A percentile compares a stretch with the other conserved stretches of the same genome.
These are phyloP conservation scores for Pampusana beccarii DNA, from an alignment of 2,113 vertebrate genomes.

Conservation along the genomic window DNA sequence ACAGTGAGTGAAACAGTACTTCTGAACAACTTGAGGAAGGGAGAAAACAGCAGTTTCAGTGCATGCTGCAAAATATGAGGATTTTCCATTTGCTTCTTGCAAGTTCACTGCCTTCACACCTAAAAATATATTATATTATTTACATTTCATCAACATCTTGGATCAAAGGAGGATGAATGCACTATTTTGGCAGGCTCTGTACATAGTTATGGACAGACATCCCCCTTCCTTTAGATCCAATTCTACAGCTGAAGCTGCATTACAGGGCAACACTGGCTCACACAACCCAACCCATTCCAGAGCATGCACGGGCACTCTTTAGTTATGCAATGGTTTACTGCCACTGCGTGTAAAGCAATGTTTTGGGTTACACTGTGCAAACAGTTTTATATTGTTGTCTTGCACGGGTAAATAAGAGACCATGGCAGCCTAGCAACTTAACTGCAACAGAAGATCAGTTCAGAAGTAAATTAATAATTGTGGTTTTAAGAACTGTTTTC, in stretches of 20 bases:
- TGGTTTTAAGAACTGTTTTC: background rate
- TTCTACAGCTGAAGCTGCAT: background rate
- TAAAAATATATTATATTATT: background rate
- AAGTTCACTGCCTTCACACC: background rate
- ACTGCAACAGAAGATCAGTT: background rate
- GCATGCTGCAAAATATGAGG: background rate
- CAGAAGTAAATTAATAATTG: background rate
- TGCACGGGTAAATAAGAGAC: background rate
- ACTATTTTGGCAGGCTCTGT: background rate
- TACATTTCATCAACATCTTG: background rate
- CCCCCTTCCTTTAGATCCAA: background rate
- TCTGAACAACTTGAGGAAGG: background rate
- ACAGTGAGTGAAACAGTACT: background rate
- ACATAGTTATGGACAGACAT: background rate
- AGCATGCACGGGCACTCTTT: fast-evolving
- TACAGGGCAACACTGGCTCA: background rate
- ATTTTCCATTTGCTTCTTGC: background rate
- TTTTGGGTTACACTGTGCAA: background rate
- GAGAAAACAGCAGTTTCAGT: background rate
- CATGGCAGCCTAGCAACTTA: slow-evolving; percentile 22
- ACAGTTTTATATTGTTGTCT: background rate
- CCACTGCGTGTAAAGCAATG: background rate
- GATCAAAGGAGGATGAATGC: background rate
- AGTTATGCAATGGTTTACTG: background rate
- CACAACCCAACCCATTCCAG: background rate